These are phyloP conservation scores for Dicerorhinus sumatrensis DNA, from an alignment of 2,113 vertebrate species.

Conservation along the genomic window DNA sequence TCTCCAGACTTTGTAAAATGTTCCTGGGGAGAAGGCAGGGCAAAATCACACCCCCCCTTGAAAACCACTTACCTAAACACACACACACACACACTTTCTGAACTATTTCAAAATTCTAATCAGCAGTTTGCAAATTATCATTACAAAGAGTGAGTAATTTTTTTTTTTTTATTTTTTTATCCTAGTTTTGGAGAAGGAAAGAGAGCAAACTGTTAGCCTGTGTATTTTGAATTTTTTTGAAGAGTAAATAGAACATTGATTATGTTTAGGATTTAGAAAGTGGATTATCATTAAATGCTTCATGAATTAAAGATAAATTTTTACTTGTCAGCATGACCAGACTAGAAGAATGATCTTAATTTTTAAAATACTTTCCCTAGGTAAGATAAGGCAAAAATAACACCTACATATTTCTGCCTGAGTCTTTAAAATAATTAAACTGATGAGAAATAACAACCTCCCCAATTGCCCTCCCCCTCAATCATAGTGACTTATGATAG, in stretches of 20 bases:
- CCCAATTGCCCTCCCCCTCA: neutral
- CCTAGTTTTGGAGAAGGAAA: neutral
- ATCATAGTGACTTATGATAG: neutral
- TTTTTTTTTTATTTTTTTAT: neutral
- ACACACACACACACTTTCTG: neutral
- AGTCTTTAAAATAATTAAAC: neutral
- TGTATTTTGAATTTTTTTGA: neutral
- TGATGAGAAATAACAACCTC: neutral
- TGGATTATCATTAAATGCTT: neutral
- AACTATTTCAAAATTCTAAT: neutral
- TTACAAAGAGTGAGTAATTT: neutral
- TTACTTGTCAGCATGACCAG: constrained; percentile 19
- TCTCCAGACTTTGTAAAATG: neutral
- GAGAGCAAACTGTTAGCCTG: neutral
- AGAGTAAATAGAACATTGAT: constrained; percentile 20
- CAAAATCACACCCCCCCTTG: neutral
- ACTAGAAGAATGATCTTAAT: neutral
- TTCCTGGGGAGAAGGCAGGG: neutral
- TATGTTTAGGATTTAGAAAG: constrained; percentile 23
- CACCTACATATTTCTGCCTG: neutral
- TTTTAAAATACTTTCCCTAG: neutral
- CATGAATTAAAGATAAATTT: constrained; percentile 2
- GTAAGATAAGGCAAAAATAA: neutral
- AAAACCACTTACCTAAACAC: neutral
- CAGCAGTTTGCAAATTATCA: neutral